Evolutionary conservation across 1,140 invertebrate species (phyloP), one percentile per base, ranked within the genome.

Genomic region (Nasonia longicornis): DNA sequence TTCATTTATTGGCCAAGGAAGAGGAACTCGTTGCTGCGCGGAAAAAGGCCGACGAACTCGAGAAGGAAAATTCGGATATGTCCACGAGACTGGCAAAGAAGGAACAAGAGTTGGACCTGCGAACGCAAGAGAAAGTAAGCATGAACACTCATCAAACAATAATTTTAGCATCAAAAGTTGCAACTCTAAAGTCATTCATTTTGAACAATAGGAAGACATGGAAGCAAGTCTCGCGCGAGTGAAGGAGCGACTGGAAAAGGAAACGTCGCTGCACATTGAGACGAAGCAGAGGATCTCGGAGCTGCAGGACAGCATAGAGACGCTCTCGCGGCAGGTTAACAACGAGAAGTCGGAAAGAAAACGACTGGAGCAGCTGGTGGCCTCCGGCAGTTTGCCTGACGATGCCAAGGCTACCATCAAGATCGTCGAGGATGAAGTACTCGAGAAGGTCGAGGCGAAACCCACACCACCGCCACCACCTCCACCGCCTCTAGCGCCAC

Each of bases 1-100:
- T 98, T 7, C 96, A 97, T 84, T 92, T 97, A 87, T 90, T 98
- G 70, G 97, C 97, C 11, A 98, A 97, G 90, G 98, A 99, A 90
- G 96, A 98, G 87, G 97, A 99, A 89, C 90, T 98, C 29, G 94
- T 96, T 1, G 95, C 95, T 11, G 96, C 96, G 1, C 93, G 96
- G 84, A 95, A 93, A 64, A 97, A 97, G 87, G 95, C 97, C 0
- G 95, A 97, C 76, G 96, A 96, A 87, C 86, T 98, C 75, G 96
- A 98, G 88, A 95, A 95, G 84, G 96, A 98, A 87, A 98, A 97
- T 88, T 94, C 94, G 2, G 97, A 98, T 80, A 93, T 98, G 86
- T 94, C 95, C 29, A 95, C 94, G 12, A 95, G 95, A 87, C 89
- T 98, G 38, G 95, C 96, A 2, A 97, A 97, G 86, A 98, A 98